phyloP scores from a whole-genome alignment of 2,113 vertebrate species.

The Ceratotherium simum region DNA sequence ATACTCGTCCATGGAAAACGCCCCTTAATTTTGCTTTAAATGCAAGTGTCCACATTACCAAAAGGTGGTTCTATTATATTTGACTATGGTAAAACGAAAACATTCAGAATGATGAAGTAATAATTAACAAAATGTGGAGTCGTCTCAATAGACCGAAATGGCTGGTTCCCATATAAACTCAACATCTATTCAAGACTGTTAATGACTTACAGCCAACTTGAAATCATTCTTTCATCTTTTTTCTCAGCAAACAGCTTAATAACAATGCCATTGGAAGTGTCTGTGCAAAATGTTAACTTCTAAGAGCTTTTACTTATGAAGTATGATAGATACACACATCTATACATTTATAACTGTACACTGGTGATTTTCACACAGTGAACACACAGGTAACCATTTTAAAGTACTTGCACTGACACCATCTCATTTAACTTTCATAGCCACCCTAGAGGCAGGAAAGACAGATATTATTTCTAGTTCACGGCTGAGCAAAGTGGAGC shows the following conservation, averaged over 20 bases:
- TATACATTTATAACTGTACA: too few species aligned
- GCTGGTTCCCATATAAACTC: background rate
- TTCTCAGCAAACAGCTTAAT: background rate
- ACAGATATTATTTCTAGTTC: background rate
- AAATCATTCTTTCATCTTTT: background rate
- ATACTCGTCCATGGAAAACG: background rate
- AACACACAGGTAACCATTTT: background rate
- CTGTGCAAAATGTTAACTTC: background rate
- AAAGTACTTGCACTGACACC: too few species aligned
- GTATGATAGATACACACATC: fast-evolving
- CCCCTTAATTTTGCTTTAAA: background rate
- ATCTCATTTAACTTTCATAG: background rate
- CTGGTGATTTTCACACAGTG: too few species aligned
- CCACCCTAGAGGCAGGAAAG: background rate
- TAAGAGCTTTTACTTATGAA: background rate
- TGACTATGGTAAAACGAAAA: background rate
- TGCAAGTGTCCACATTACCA: background rate
- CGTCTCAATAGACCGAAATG: background rate
- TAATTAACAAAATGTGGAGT: background rate
- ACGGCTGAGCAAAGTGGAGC: background rate
- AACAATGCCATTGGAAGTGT: background rate
- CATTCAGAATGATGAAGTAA: background rate
- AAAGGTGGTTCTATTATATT: background rate
- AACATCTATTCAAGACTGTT: background rate
- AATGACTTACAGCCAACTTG: background rate